Evolutionary conservation across 1,140 invertebrate species (phyloP), one percentile per base, ranked within the genome.

Genomic region (Sminthurinus signatus): DNA sequence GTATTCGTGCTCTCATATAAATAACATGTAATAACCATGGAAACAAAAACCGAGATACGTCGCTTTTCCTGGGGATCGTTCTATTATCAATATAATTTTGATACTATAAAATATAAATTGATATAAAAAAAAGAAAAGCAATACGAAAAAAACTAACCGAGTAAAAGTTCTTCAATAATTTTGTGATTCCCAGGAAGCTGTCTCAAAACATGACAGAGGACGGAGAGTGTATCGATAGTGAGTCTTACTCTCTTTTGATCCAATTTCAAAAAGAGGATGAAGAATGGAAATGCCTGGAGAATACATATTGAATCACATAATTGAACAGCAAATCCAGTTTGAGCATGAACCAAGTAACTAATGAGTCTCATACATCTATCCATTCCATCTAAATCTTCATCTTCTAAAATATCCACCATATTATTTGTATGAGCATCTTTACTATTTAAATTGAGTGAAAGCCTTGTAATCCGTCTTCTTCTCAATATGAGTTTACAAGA

Each of bases 251-350:
- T 83, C 75, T 78, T 82, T 72, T 80, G 82, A 76, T 88, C 82
- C 66, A 82, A 75, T 60, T 69, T 73, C 48, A 81, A 70, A 32
- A 81, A 68, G 48, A 79, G 75, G 17, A 76, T 76, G 3, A 82
- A 69, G 64, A 77, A 62, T 52, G 77, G 72, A 62, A 79, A 78
- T 2, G 81, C 83, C 56, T 83, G 81, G 25, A 88, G 77, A 32
- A 87, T 81, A n/a, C 81, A 81, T 28, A 89, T 78, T 1, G 87
- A 83, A 64, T 89, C 85, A 73, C 87, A 90, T 73, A 90, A 85
- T 71, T 91, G 88, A 1, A 80, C 80, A 0, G 89, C 80, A 74
- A 88, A 90, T 58, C 83, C 80, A 27, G 85, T 80, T 31, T 85
- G 81, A 15, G 81, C 75, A 70, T 89, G 83, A 57, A 88, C 83